Evolutionary conservation across 2,888 invertebrate species (phyloP).

Genomic region (Idaea aversata): DNA sequence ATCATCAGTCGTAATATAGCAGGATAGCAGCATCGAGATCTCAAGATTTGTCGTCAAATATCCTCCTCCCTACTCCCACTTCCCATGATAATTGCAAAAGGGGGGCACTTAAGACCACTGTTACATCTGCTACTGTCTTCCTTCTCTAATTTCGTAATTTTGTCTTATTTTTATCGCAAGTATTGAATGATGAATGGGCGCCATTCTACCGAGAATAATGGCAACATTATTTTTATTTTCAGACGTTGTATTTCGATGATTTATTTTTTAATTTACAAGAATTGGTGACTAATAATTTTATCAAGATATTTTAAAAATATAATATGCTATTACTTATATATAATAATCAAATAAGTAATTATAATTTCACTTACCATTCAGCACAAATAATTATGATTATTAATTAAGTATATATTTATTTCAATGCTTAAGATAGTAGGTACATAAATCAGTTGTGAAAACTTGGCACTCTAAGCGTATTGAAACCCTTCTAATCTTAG

Average conservation of each 20-base stretch:
- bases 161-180: not conserved
- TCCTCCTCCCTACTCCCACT: not conserved
- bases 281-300: too few relatives aligned
- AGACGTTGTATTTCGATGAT: not conserved
- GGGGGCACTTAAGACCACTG: not conserved
- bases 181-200: not conserved
- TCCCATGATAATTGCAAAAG: conserved; percentile 3
- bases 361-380: not conserved
- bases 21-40: not conserved
- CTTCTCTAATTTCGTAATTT: not conserved
- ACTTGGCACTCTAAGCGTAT: not conserved
- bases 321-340: too few relatives aligned
- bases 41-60: not conserved
- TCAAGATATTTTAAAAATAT: too few relatives aligned
- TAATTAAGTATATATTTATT: not conserved
- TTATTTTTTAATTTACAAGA: not conserved
- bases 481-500: not conserved
- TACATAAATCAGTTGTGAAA: not conserved
- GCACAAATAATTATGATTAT: not conserved
- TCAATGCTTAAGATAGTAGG: not conserved
- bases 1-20: not conserved
- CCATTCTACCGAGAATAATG: not conserved
- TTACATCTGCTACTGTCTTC: not conserved
- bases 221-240: not conserved
- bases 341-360: not conserved